Evolutionary conservation across 2,797 vertebrate species (phyloP), one percentile per base, ranked within the genome.

Genomic region (Aratinga solstitialis): DNA sequence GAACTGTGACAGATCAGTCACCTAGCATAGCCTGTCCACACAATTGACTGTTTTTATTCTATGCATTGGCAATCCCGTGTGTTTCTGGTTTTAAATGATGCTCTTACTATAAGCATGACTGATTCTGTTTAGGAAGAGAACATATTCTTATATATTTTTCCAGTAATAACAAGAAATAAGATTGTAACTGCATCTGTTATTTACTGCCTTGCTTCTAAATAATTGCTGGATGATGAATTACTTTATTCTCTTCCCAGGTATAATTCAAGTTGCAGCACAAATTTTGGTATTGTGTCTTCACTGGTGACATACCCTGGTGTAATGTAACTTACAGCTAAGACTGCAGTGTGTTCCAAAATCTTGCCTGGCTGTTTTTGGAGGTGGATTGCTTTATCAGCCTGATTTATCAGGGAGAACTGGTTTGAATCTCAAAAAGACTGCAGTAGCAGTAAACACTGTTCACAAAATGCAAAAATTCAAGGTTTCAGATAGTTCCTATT

Each of bases 401-500:
- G 87, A 71, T n/a, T 93, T 83, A 77, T 3, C 45, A 91, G 85
- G 67, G 79, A 72, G 51, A 87, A 76, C 53, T 54, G 68, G 20
- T 84, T 94, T 78, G 69, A 87, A 56, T 82, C 84, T 95, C 38
- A 54, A 29, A 63, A 80, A 69, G 10, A n/a, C 56, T 84, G 34
- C 68, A 82, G 87, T 29, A 90, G 61, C 43, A 69, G 66, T 84
- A 90, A 81, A 59, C 58, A 54, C 51, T 71, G 53, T 77, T 95
- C 92, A 90, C n/a, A 80, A 76, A 94, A 89, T 79, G 69, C 82
- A 92, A 38, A 69, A 95, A 79, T 48, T 47, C 38, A 84, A 96
- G 48, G 32, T 95, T 95, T 89, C 87, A 95, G 76, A 63, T 93
- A 89, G 84, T 90, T 72, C 89, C 62, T 92, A 7, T 91, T 96